Conservation (phyloP, 2,113 vertebrate species). For the Azemiops feae region DNA sequence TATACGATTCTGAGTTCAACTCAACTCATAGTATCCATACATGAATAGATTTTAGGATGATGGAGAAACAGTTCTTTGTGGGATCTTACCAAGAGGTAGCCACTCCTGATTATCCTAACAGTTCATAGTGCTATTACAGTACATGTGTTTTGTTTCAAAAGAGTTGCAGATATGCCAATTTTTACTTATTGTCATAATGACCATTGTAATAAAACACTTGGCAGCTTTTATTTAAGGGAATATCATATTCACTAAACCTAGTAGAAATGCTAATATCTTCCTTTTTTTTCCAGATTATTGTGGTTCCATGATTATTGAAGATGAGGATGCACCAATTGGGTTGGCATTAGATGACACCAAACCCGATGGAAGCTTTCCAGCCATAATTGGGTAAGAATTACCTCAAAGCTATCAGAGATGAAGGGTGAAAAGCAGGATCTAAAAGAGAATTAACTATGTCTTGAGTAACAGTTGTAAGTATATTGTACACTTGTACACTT, state of each 20-base stretch:
- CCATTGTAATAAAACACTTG: background rate
- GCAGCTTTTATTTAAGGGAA: background rate
- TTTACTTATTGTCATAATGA: background rate
- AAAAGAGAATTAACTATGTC: background rate
- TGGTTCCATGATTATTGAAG: constrained; percentile 94
- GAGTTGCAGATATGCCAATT: background rate
- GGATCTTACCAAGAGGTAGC: background rate
- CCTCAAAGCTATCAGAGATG: background rate
- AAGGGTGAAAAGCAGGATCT: background rate
- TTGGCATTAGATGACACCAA: constrained; percentile 94
- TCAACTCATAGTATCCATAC: background rate
- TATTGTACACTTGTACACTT: background rate
- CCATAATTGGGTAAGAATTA: constrained; percentile 88
- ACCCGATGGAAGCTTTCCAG: constrained; percentile 85
- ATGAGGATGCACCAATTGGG: constrained; percentile 86
- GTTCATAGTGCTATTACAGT: background rate
- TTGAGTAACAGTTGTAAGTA: background rate
- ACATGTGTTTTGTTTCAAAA: background rate
- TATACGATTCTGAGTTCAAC: background rate
- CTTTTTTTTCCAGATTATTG: constrained; percentile 79
- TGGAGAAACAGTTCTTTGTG: background rate
- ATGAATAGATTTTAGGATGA: background rate
- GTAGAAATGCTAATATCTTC: background rate
- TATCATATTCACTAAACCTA: background rate
- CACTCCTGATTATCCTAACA: background rate